Conservation (phyloP, 2,113 vertebrate species). For the Meles meles region DNA sequence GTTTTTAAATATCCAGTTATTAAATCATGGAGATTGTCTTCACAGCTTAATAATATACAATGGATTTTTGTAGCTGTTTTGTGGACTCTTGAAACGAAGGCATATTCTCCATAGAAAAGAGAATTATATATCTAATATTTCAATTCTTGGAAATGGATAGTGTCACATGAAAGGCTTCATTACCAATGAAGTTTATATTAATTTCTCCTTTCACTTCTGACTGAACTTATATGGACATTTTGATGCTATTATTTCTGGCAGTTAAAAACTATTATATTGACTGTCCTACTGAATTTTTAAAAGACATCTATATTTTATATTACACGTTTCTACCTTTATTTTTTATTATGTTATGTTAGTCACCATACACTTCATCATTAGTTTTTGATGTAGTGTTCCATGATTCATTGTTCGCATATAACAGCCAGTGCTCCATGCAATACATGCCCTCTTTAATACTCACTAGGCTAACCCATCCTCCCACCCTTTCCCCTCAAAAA, state of each 20-base stretch:
- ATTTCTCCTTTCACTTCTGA: neutral
- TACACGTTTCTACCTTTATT: neutral
- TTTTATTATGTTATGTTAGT: too few species aligned
- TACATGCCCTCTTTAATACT: too few species aligned
- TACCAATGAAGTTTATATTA: neutral
- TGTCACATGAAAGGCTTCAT: neutral
- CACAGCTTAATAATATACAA: neutral
- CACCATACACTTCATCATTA: too few species aligned
- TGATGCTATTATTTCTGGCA: neutral
- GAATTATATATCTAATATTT: neutral
- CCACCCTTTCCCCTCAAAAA: too few species aligned
- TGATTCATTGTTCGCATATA: too few species aligned
- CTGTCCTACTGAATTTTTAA: neutral
- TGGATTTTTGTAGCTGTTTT: neutral
- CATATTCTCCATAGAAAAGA: neutral
- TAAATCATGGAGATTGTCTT: neutral
- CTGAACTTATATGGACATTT: neutral
- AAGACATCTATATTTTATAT: neutral
- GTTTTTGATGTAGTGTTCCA: too few species aligned
- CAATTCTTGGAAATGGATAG: neutral
- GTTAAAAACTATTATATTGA: neutral
- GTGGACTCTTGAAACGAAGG: neutral
- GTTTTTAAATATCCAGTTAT: neutral
- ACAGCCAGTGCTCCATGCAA: too few species aligned
- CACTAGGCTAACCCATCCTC: too few species aligned